Evolutionary conservation across 2,113 vertebrate species (phyloP).

Genomic region (Calidris pugnax): DNA sequence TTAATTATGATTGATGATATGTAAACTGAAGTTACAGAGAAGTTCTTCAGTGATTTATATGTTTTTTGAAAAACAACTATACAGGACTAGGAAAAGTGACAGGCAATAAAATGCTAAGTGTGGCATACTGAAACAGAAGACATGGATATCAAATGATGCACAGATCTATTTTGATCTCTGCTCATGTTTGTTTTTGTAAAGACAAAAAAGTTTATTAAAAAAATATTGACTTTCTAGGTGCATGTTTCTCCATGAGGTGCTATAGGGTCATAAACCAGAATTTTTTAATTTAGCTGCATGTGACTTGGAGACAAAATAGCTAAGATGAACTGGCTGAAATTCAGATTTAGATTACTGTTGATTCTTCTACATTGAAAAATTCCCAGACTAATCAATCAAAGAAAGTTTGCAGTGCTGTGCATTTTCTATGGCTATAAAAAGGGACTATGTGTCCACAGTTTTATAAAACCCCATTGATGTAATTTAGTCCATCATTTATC

Average conservation of each 20-base stretch:
- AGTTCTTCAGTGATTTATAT: background rate
- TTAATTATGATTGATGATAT: slow-evolving; percentile 30
- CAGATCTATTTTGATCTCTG: background rate
- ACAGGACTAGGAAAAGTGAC: background rate
- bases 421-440: background rate
- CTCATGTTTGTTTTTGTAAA: background rate
- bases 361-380: background rate
- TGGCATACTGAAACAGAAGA: background rate
- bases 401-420: background rate
- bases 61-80: background rate
- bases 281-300: background rate
- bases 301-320: background rate
- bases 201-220: background rate
- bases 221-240: background rate
- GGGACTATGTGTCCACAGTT: background rate
- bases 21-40: background rate
- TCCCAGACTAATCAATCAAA: background rate
- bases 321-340: background rate
- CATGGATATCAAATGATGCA: background rate
- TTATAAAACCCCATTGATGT: background rate
- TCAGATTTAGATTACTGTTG: background rate
- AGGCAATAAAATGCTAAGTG: background rate
- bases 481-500: background rate
- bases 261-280: background rate
- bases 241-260: background rate